Evolutionary conservation across 92 coral and sea anemone species (phyloP).

Genomic region (Isaurus tuberculatus): DNA sequence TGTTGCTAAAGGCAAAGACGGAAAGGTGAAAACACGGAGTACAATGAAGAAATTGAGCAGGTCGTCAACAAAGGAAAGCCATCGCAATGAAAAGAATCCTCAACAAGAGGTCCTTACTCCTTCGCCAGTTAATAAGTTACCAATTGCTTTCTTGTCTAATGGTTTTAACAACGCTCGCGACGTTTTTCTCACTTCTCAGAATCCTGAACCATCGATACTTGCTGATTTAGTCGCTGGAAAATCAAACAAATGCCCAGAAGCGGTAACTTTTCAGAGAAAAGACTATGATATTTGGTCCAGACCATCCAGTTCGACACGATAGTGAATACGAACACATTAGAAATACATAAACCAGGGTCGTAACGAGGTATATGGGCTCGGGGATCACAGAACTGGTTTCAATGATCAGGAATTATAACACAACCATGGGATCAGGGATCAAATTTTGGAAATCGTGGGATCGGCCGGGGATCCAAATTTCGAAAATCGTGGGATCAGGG

Average conservation of each 20-base stretch:
- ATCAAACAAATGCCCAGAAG: not conserved
- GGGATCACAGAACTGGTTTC: no score
- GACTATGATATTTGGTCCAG: conserved; percentile 38
- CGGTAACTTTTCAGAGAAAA: conserved; percentile 16
- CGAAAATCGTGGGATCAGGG: no score
- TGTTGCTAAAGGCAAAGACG: not conserved
- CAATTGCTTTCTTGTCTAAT: no score
- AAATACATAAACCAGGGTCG: no score
- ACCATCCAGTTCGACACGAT: not conserved
- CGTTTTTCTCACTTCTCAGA: not conserved
- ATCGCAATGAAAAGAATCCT: not conserved
- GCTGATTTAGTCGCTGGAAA: not conserved
- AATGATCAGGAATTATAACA: no score
- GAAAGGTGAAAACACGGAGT: not conserved
- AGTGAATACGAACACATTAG: no score
- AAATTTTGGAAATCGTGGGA: no score
- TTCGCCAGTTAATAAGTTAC: not conserved
- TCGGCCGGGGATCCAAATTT: no score
- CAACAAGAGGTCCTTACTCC: not conserved
- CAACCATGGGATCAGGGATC: no score
- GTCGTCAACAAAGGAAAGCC: not conserved
- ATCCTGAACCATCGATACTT: conserved; percentile 1
- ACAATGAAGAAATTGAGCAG: no score
- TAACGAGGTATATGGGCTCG: no score
- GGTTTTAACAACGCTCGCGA: not conserved